Conservation (phyloP, 2,797 vertebrate genomes). For the Vultur gryphus region DNA sequence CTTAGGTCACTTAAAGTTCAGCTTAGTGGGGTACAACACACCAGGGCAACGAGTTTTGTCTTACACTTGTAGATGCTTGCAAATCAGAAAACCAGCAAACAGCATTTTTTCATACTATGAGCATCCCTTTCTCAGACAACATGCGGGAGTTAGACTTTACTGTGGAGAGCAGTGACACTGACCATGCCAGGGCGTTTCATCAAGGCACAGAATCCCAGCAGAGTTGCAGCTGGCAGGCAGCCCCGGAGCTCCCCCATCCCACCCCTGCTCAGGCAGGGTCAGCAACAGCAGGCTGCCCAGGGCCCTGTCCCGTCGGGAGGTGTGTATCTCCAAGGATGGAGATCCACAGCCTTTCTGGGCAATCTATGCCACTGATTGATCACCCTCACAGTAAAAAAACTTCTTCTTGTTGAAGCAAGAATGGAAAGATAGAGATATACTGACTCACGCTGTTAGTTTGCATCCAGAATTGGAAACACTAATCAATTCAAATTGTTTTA, state of each 20-base stretch:
- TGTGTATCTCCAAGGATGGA: not conserved
- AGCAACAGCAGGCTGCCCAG: not conserved
- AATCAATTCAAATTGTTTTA: not conserved
- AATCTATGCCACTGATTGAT: not conserved
- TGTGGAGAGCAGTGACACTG: not conserved
- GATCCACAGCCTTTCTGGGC: not conserved
- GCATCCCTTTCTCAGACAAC: not conserved
- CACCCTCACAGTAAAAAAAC: not conserved
- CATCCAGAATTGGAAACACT: not conserved
- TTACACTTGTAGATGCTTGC: not conserved
- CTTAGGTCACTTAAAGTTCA: not conserved
- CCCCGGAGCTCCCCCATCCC: not conserved
- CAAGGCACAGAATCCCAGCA: not conserved
- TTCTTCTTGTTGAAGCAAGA: not conserved
- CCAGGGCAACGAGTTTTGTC: not conserved
- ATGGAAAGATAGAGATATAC: not conserved
- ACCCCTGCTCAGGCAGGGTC: not conserved
- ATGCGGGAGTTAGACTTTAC: not conserved
- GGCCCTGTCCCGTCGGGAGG: fast-evolving
- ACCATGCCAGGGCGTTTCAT: not conserved
- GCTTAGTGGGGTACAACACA: not conserved
- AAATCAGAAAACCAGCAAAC: not conserved
- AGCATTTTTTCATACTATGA: not conserved
- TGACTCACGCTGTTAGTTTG: not conserved
- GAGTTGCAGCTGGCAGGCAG: not conserved